These are phyloP conservation scores for Aythya fuligula DNA, from an alignment of 2,797 vertebrate genomes.

Conservation along the genomic window DNA sequence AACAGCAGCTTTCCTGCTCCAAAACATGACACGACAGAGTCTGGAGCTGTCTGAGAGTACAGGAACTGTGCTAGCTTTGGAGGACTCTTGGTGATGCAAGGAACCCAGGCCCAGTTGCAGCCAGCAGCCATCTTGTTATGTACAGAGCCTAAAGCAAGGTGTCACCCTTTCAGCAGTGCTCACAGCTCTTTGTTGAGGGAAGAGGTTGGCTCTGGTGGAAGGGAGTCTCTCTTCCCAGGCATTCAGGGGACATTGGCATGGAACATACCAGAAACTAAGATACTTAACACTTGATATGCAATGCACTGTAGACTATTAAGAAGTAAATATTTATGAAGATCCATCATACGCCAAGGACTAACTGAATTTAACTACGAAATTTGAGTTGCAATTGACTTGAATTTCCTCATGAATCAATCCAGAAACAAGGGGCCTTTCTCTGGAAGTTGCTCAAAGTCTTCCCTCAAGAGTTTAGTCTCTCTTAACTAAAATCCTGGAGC, in stretches of 20 bases:
- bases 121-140: background rate
- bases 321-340: background rate
- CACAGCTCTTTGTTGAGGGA: background rate
- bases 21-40: background rate
- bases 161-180: background rate
- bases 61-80: background rate
- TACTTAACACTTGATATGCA: background rate
- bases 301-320: background rate
- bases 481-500: background rate
- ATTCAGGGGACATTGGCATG: background rate
- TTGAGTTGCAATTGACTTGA: background rate
- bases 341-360: background rate
- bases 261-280: background rate
- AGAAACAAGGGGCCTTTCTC: background rate
- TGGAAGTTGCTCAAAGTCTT: background rate
- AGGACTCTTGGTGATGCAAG: background rate
- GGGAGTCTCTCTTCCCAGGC: background rate
- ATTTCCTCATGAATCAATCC: background rate
- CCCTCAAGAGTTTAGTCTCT: background rate
- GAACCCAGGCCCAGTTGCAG: background rate
- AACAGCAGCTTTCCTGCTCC: background rate
- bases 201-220: background rate
- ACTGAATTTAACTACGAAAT: background rate
- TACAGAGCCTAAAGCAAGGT: background rate
- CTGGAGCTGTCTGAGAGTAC: background rate